These are phyloP conservation scores for Drosophila pallidifrons DNA, from an alignment of 1,140 invertebrate species.

Conservation along the genomic window DNA sequence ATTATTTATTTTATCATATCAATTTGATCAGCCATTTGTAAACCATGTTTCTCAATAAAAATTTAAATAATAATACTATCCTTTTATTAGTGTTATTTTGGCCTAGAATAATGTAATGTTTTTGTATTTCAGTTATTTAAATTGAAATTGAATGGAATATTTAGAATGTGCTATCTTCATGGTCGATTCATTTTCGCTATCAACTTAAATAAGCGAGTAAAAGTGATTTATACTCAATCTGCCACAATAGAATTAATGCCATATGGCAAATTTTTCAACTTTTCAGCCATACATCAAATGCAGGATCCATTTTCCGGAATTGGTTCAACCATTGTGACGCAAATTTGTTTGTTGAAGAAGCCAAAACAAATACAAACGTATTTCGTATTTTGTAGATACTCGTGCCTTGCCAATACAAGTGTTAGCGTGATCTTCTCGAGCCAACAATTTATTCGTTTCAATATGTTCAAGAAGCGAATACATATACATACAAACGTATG, in stretches of 20 bases:
- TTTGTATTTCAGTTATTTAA: background rate
- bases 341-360: conserved; percentile 20
- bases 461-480: background rate
- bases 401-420: background rate
- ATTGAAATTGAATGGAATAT: background rate
- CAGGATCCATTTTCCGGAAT: conserved; percentile 20
- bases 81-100: background rate
- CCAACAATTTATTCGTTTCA: conserved; percentile 12
- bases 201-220: background rate
- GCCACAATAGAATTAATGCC: background rate
- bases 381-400: conserved; percentile 4
- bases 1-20: conserved; percentile 4
- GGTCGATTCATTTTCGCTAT: background rate
- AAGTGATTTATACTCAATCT: conserved; percentile 1
- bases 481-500: background rate
- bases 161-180: background rate
- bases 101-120: background rate
- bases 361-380: conserved; percentile 14
- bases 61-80: conserved; percentile 1
- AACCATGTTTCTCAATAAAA: conserved; percentile 4
- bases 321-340: conserved; percentile 8
- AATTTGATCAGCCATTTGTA: background rate
- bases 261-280: conserved; percentile 11
- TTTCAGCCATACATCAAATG: conserved; percentile 17
- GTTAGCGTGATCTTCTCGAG: conserved; percentile 9